These are phyloP conservation scores for Pteropus alecto DNA, from an alignment of 2,113 vertebrate species.

Conservation along the genomic window DNA sequence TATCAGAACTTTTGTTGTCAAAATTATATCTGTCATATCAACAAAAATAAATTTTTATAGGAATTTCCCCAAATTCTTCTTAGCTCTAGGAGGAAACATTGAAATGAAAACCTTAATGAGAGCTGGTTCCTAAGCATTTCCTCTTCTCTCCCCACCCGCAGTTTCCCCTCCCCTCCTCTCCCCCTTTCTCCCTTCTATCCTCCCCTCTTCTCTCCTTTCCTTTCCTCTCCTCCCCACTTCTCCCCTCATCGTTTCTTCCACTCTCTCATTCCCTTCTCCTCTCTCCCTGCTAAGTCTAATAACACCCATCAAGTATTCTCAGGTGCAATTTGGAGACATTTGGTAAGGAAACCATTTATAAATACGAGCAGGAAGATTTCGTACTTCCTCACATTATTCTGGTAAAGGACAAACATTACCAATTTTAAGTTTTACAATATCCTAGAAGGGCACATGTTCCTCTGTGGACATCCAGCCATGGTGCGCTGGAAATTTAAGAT, in stretches of 20 bases:
- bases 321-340: background rate
- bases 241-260: background rate
- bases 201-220: fast-evolving
- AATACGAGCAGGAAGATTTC: background rate
- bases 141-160: background rate
- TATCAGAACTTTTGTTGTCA: background rate
- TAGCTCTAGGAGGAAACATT: background rate
- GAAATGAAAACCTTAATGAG: background rate
- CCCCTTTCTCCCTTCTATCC: background rate
- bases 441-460: background rate
- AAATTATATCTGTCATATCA: background rate
- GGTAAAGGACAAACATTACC: background rate
- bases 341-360: background rate
- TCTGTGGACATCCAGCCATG: background rate
- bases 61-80: background rate
- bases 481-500: background rate
- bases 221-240: too few species aligned
- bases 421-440: background rate
- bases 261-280: background rate
- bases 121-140: background rate
- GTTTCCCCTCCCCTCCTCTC: too few species aligned
- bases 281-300: background rate
- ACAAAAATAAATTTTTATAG: background rate
- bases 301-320: background rate
- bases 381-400: background rate